Evolutionary conservation across 1,140 invertebrate genomes (phyloP).

Genomic region (Lepidurus packardi): DNA sequence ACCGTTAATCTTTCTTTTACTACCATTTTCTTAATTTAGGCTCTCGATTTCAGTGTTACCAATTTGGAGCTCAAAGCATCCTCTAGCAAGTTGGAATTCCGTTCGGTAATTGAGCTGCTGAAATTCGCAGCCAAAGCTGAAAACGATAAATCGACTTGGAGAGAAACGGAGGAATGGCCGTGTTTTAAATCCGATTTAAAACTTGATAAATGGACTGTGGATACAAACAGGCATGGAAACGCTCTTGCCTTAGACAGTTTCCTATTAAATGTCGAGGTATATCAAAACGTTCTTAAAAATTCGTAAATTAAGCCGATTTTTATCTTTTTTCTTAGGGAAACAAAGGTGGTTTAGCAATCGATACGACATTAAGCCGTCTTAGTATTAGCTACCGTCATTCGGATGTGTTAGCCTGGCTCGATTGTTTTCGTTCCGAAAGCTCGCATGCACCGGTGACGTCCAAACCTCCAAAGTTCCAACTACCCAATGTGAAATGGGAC

Average conservation of each 20-base stretch:
- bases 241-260: conserved; percentile 58
- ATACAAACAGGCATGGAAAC: not conserved
- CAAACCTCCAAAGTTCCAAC: not conserved
- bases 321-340: conserved; percentile 64
- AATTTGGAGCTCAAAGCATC: not conserved
- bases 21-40: not conserved
- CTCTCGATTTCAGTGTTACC: not conserved
- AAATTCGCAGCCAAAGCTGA: not conserved
- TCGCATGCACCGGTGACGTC: not conserved
- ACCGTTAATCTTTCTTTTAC: too few relatives aligned
- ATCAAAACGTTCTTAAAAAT: not conserved
- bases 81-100: not conserved
- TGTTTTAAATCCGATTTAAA: not conserved
- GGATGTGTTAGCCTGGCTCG: conserved; percentile 52
- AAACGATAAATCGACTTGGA: not conserved
- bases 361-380: conserved; percentile 61
- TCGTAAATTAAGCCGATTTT: not conserved
- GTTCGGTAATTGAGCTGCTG: not conserved
- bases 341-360: conserved; percentile 64
- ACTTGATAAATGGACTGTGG: conserved; percentile 1
- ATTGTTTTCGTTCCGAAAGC: not conserved
- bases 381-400: conserved; percentile 63
- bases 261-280: conserved; percentile 51
- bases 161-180: not conserved
- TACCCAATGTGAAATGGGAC: conserved; percentile 50